Conservation (phyloP, 2,888 invertebrate species). For the Diarsia mendica region DNA sequence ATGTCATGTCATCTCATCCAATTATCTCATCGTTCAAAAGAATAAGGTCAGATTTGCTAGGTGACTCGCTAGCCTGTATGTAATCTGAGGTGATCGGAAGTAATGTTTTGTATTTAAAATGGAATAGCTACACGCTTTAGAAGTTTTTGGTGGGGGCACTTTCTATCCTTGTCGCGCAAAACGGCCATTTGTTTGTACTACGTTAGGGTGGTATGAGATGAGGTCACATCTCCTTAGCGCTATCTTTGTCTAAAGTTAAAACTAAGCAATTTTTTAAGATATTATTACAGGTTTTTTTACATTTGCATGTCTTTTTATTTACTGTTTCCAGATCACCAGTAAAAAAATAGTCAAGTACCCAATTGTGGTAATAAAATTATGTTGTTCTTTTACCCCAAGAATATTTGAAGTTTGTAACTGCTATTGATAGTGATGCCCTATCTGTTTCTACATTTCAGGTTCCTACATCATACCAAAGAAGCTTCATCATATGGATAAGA, state of each 20-base stretch:
- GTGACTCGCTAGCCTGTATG: not conserved
- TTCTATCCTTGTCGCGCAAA: too few relatives aligned
- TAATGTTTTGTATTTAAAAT: not conserved
- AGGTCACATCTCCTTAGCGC: too few relatives aligned
- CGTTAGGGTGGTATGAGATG: too few relatives aligned
- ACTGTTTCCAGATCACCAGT: too few relatives aligned
- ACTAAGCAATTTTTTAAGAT: too few relatives aligned
- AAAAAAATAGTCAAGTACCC: too few relatives aligned
- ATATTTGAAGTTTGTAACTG: not conserved
- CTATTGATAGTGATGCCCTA: not conserved
- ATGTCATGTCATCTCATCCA: not conserved
- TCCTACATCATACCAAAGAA: constrained; percentile 81
- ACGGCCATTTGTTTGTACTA: too few relatives aligned
- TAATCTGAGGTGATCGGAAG: constrained; percentile 1
- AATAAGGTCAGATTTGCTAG: not conserved
- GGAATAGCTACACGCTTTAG: too few relatives aligned
- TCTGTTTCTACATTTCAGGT: constrained; percentile 75
- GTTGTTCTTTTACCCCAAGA: not conserved
- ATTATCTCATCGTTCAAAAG: not conserved
- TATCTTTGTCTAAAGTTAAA: too few relatives aligned
- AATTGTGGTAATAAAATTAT: not conserved
- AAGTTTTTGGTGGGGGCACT: too few relatives aligned
- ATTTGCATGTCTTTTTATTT: too few relatives aligned
- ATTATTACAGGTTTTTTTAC: too few relatives aligned
- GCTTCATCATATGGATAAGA: constrained; percentile 87